Evolutionary conservation across 1,140 invertebrate species (phyloP), one percentile per base, ranked within the genome.

Genomic region (Cherax quadricarinatus): DNA sequence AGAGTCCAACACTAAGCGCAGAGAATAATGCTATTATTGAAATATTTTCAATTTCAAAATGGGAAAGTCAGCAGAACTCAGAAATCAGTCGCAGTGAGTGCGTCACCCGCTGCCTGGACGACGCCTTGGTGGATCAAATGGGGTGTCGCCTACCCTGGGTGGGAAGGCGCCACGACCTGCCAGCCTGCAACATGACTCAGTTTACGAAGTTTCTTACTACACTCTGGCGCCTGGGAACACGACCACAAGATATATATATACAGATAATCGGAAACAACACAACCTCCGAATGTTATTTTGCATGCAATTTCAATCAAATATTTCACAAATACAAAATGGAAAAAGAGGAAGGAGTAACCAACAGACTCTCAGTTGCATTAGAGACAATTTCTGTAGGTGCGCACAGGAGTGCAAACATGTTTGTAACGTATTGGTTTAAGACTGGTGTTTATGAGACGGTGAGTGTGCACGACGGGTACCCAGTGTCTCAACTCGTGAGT

Each of bases 91-190:
- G 62, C 16, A 62, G 88, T 10, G 80, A n/a, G 24, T 89, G 88
- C 30, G 62, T 89, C n/a, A 70, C 24, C 30, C 79, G 57, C 3
- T 89, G 88, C 41, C 30, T 89, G 62, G 80, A 89, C 16, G 18
- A 21, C 79, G 49, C 53, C 30, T 53, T 89, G 49, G 24, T 53
- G 79, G 62, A 24, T 41, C 79, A 82, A 12, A 9, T 89, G 30
- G 88, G 80, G 4, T 89, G 88, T 70, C 62, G 57, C 7, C 21
- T 89, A 1, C 80, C 88, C 62, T 89, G 79, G 75, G 87, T 66
- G 41, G n/a, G 18, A 7, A 14, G 30, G n/a, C 30, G 41, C 41
- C 78, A 70, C 9, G 88, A 89, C 21, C 41, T 89, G 41, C 60
- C 18, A 49, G 16, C 62, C 57, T 89, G 88, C 62, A 89, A 83